Evolutionary conservation across 2,888 invertebrate species (phyloP).

Genomic region (Leptinotarsa tumamoca): DNA sequence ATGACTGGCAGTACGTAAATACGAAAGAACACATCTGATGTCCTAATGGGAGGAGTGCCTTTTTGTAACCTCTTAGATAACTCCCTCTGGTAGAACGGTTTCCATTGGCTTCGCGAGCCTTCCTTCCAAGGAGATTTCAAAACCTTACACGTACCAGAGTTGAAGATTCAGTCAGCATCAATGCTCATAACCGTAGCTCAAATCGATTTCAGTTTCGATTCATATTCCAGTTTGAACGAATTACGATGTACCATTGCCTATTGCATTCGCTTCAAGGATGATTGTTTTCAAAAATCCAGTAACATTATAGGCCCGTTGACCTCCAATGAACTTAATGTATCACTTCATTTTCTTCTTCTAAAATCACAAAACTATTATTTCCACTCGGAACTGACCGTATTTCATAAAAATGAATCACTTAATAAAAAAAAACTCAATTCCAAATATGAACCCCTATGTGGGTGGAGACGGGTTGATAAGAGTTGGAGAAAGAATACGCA

Average conservation of each 20-base stretch:
- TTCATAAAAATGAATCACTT: too few species aligned
- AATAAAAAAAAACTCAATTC: too few species aligned
- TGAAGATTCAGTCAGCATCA: neutral
- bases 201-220: neutral
- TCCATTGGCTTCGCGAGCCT: neutral
- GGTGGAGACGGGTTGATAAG: too few species aligned
- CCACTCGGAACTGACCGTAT: too few species aligned
- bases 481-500: too few species aligned
- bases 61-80: neutral
- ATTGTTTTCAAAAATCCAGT: neutral
- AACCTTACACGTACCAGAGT: neutral
- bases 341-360: neutral
- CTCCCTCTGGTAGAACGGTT: neutral
- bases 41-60: neutral
- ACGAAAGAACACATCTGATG: too few species aligned
- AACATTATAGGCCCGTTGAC: neutral
- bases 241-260: neutral
- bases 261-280: neutral
- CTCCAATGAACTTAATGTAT: neutral
- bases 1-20: too few species aligned
- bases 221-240: neutral
- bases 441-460: too few species aligned
- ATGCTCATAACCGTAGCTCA: neutral
- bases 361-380: neutral
- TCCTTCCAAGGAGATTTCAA: neutral